Percentiles rank a stretch among this genome's conserved stretches.
phyloP scores from a whole-genome alignment of 2,888 invertebrate species.

The Perizoma affinitatum region DNA sequence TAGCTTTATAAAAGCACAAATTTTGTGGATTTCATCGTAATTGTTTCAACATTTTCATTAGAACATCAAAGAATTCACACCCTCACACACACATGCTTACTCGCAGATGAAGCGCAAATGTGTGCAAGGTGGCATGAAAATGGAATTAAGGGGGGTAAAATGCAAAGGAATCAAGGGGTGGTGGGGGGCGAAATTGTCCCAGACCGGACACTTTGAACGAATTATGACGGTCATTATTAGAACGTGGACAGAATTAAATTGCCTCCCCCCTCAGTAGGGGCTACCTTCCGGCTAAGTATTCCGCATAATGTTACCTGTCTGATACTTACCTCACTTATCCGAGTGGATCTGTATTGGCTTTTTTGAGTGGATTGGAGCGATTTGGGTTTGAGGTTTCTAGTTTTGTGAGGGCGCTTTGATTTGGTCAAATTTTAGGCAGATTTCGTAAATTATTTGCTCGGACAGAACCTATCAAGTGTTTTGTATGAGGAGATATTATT shows the following conservation, averaged over 20 bases:
- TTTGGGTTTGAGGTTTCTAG: slow-evolving; percentile 16
- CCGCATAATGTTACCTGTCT: slow-evolving; percentile 82
- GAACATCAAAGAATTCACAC: slow-evolving; percentile 26
- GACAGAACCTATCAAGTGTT: background rate
- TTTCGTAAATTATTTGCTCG: no score
- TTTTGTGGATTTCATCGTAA: slow-evolving; percentile 7
- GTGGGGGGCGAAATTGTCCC: slow-evolving; percentile 76
- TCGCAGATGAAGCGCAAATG: slow-evolving; percentile 68
- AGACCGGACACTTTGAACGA: slow-evolving; percentile 86
- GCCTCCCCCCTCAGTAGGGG: slow-evolving; percentile 65
- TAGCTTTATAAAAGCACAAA: no score
- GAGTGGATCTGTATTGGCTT: slow-evolving; percentile 37
- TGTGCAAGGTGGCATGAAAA: slow-evolving; percentile 83
- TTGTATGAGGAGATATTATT: background rate
- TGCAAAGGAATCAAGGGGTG: slow-evolving; percentile 80
- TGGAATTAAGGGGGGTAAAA: slow-evolving; percentile 79
- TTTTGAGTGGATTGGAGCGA: slow-evolving; percentile 31
- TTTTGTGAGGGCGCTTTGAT: slow-evolving; percentile 6
- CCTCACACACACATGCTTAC: slow-evolving; percentile 44
- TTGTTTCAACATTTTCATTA: slow-evolving; percentile 20
- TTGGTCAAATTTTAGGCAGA: background rate
- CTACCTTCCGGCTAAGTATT: slow-evolving; percentile 78
- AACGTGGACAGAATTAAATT: slow-evolving; percentile 86
- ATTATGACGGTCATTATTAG: slow-evolving; percentile 86
- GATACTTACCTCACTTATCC: slow-evolving; percentile 75